These are phyloP conservation scores for Neodon shergylaensis DNA, from an alignment of 2,113 vertebrate genomes.

Conservation along the genomic window DNA sequence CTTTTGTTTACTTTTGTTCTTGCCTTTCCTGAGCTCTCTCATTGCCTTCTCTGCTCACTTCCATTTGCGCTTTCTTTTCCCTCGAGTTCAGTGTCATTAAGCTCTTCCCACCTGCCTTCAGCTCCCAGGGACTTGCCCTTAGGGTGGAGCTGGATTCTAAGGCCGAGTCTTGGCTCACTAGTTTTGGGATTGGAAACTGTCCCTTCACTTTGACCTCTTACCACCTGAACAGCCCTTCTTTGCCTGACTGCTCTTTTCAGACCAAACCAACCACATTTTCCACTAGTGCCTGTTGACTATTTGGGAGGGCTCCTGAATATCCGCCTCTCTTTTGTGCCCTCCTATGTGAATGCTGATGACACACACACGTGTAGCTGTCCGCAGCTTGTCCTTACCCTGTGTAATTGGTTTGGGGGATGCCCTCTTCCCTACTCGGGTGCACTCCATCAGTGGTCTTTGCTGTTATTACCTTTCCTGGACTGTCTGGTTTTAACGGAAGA, in stretches of 20 bases:
- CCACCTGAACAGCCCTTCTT: not conserved
- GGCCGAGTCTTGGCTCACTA: not conserved
- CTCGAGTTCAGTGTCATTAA: not conserved
- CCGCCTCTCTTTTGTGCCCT: not conserved
- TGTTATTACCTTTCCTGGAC: not conserved
- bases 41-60: not conserved
- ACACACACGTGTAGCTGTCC: not conserved
- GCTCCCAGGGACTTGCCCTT: not conserved
- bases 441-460: not conserved
- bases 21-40: not conserved
- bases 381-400: not conserved
- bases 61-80: not conserved
- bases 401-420: not conserved
- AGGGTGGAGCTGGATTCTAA: not conserved
- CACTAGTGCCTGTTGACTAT: not conserved
- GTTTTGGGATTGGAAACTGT: not conserved
- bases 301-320: not conserved
- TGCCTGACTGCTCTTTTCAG: not conserved
- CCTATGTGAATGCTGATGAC: not conserved
- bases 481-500: not conserved
- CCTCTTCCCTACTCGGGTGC: not conserved
- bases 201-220: not conserved
- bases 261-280: not conserved
- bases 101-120: not conserved
- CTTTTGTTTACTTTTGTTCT: not conserved